Evolutionary conservation across 2,113 vertebrate species (phyloP), one percentile per base, ranked within the genome.

Genomic region (Osmerus mordax): DNA sequence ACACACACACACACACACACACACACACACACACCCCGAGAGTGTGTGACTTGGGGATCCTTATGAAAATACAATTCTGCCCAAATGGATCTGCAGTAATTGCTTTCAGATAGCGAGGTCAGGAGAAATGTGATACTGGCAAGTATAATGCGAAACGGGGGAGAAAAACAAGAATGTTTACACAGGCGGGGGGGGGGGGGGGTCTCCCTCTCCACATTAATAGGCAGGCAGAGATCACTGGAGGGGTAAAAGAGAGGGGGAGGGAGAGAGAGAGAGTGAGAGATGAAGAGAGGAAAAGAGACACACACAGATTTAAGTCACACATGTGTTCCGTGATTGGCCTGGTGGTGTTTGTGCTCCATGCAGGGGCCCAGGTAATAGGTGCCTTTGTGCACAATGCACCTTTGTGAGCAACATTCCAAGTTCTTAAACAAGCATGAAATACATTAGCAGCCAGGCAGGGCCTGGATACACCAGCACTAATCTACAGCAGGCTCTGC

Each of bases 21-120:
- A 29, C 53, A 90, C 81, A 83, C 79, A 82, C 83, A 66, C 76
- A 84, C 83, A 83, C 74, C 84, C 81, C 69, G 63, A 95, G 93
- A 94, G 93, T 91, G 85, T 91, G 89, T 92, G 93, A 94, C 93
- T 93, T 89, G 81, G 92, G 88, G 83, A 94, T 96, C 93, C 94
- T 96, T 96, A 96, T 94, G 95, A 97, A 97, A 98, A 97, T 96
- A 91, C 95, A 94, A 96, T 95, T 94, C 94, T 92, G 94, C 92
- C 94, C 95, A 96, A 97, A 97, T 96, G 95, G 96, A 97, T 97
- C 95, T 92, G 92, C 89, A 90, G 93, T 97, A 98, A 97, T 97
- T 98, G 96, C 95, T 97, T 98, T 97, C 96, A 97, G 96, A 99
- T 96, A 97, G 96, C 84, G 87, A 94, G 95, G 95, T 96, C 94